Evolutionary conservation across 2,888 invertebrate genomes (phyloP), one percentile per base, ranked within the genome.

Genomic region (Dascillus cervinus): DNA sequence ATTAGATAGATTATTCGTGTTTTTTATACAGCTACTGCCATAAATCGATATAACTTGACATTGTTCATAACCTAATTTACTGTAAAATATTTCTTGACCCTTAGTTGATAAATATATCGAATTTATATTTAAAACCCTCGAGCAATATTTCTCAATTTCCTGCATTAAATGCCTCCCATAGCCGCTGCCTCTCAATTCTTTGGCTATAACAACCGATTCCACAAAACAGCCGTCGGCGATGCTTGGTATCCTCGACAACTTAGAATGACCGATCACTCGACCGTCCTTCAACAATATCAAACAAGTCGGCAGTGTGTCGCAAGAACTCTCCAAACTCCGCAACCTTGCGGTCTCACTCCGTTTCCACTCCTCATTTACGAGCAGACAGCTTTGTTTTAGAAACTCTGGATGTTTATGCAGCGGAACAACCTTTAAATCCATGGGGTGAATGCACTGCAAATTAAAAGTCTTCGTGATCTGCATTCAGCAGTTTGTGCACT

Each of bases 361-460:
- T 41, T 82, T 83, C 89, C 89, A 89, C 70, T 89, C 86, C n/a
- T 79, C 76, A 60, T 89, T 89, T 44, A 89, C 77, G 33, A 89
- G 67, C 47, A 74, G 71, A 57, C 83, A 84, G 55, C 86, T 85
- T 54, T 77, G 71, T 55, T 71, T 70, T 47, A 79, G 69, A 56
- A 79, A 76, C 58, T 87, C 74, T 22, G 81, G 80, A 53, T 80
- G 67, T 50, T 77, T 71, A 55, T 88, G 88, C 39, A 88, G 70
- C 37, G 77, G 77, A 51, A 84, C 67, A 43, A 86, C 75, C 38
- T 44, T 32, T 27, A 62, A 42, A 20, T 49, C 47, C 55, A 55
- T 54, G n/a, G n/a, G n/a, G n/a, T n/a, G n/a, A n/a, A n/a, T n/a
- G n/a, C n/a, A n/a, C n/a, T n/a, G n/a, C n/a, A n/a, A n/a, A n/a